A percentile compares a stretch with the other conserved stretches of the same genome.
Evolutionary conservation across 2,113 vertebrate species (phyloP).

Genomic region (Pithys albifrons): DNA sequence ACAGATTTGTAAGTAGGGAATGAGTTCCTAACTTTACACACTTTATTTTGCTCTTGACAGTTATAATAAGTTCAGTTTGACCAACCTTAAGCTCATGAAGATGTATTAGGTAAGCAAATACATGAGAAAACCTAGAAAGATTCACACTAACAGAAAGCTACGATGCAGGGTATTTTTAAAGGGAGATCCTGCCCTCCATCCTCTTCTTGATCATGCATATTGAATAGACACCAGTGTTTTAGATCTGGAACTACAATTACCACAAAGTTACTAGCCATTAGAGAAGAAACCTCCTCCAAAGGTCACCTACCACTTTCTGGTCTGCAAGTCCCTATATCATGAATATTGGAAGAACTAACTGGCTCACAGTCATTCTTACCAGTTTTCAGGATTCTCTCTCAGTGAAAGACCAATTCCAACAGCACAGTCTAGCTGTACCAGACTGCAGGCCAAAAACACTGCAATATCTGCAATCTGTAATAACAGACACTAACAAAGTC

Average conservation of each 20-base stretch:
- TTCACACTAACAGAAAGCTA: not conserved
- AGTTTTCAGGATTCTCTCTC: not conserved
- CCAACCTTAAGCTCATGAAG: not conserved
- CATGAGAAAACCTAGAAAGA: not conserved
- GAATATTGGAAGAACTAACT: not conserved
- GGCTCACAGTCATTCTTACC: not conserved
- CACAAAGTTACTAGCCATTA: not conserved
- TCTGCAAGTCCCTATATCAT: not conserved
- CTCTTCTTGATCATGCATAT: not conserved
- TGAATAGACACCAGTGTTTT: not conserved
- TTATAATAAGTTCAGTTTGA: not conserved
- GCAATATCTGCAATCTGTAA: not conserved
- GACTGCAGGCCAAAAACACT: not conserved
- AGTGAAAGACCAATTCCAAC: not conserved
- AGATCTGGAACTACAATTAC: not conserved
- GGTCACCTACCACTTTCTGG: not conserved
- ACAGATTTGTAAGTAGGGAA: not conserved
- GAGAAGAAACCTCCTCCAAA: not conserved
- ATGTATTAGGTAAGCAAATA: not conserved
- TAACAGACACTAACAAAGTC: not conserved
- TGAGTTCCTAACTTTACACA: not conserved
- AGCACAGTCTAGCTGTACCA: not conserved
- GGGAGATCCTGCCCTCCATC: not conserved
- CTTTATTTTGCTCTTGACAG: not conserved
- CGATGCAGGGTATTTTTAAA: not conserved